These are phyloP conservation scores for Auanema freiburgensis DNA, from an alignment of 2,888 invertebrate species.

Conservation along the genomic window DNA sequence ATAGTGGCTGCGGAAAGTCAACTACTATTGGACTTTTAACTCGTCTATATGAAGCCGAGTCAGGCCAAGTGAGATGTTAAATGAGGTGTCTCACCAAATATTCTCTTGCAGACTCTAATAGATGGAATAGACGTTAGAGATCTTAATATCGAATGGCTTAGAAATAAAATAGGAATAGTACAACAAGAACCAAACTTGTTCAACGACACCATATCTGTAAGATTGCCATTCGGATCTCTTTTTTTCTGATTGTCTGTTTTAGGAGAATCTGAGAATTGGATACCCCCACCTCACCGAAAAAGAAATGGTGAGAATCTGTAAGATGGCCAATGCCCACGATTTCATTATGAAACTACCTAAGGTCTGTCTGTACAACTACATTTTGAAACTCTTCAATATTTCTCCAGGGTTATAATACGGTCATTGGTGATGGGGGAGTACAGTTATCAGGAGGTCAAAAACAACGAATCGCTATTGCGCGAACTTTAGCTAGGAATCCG, in stretches of 20 bases:
- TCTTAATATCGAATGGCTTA: conserved; percentile 30
- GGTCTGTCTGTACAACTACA: conserved; percentile 32
- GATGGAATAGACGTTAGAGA: conserved; percentile 31
- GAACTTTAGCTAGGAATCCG: conserved; percentile 38
- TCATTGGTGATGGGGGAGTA: conserved; percentile 70
- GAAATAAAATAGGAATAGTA: conserved; percentile 37
- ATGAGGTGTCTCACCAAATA: background rate
- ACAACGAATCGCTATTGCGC: conserved; percentile 42
- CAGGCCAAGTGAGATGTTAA: conserved; percentile 69
- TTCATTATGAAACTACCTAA: conserved; percentile 40
- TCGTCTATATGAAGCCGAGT: conserved; percentile 72
- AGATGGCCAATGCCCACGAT: conserved; percentile 47
- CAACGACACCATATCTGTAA: conserved; percentile 20
- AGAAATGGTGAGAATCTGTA: conserved; percentile 32
- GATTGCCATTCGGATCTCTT: background rate
- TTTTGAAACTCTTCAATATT: conserved; percentile 30
- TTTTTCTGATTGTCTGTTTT: conserved; percentile 14
- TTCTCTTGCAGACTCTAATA: conserved; percentile 18
- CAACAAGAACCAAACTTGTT: conserved; percentile 44
- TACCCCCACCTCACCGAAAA: conserved; percentile 28
- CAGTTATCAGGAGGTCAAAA: conserved; percentile 44
- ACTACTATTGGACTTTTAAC: conserved; percentile 82
- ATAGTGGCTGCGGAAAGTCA: conserved; percentile 72
- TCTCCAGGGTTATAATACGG: conserved; percentile 35
- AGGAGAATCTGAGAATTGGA: conserved; percentile 36